Evolutionary conservation across 2,797 vertebrate genomes (phyloP), one percentile per base, ranked within the genome.

Genomic region (Myotis myotis): DNA sequence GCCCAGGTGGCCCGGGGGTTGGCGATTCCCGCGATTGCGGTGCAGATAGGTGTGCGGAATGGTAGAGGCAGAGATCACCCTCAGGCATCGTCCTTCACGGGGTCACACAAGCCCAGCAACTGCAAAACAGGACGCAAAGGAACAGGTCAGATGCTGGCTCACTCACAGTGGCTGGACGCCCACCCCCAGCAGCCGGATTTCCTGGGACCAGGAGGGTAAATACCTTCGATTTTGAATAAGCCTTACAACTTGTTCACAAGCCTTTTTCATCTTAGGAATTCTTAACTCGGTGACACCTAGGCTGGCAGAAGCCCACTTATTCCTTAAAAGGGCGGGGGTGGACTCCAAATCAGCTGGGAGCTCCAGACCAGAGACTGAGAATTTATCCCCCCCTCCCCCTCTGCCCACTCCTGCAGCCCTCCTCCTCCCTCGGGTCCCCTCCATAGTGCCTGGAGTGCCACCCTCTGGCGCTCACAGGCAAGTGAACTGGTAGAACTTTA

Each of bases 11-110:
- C 97, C 30, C 47, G 86, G 6, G 97, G 89, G 79, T 95, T 98
- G 79, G 91, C 25, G 70, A 98, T 92, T 17, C 98, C 98, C 0
- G 98, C 97, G 22, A 97, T 97, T 98, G 98, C 15, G 98, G 62
- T 98, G 97, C 87, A 98, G 96, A 71, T 76, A 96, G 93, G 94
- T 96, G 82, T 96, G 72, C 10, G 98, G 98, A 33, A 98, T 96
- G 96, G 97, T 98, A 95, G 98, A 98, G 64, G 98, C 98, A 1
- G 97, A 96, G 76, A 97, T 96, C 93, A 98, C 97, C 95, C 98
- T 97, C 94, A 98, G 85, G 98, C 97, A 44, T 98, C 98, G 30
- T 98, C 97, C 94, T 98, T 98, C 89, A 97, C 97, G 1, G 88
- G 97, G 81, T 74, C 70, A 70, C 98, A 98, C 72, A 98, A 95